Base-by-base conservation (phyloP, 2,888 invertebrate genomes). In the Blastobasis adustella region DNA sequence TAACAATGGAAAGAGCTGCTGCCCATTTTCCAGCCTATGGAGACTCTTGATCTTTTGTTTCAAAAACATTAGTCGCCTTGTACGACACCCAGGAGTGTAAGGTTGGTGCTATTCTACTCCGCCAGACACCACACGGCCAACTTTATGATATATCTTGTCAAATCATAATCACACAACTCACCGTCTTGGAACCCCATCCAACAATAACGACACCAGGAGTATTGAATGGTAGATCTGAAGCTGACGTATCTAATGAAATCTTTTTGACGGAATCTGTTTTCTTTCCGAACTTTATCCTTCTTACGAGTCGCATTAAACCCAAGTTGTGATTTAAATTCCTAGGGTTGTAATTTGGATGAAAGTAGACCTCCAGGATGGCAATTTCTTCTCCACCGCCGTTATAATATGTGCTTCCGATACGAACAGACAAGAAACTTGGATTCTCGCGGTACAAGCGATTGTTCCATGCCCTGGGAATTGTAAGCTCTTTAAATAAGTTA, bases 391-490 rank as follows among this genome's bases (percentile, higher is more conserved):
- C 85, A 0, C 78, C 76, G 0, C 65, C 63, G 1, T 60, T 66
- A 58, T 73, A 76, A 54, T 68, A 76, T n/a, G 68, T 70, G 56
- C 78, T 80, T 6, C 86, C 86, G 0, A 85, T 66, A 9, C 79
- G 69, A 1, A 79, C 77, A 1, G 84, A 71, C 9, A 79, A 71
- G 46, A 82, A 82, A 0, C 75, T 66, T 0, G 85, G 84, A 50
- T 85, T 85, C 54, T 85, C 84, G 0, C 83, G 76, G 56, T 72
- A 84, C 56, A 83, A 77, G 1, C 82, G 73, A 51, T 85, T 86
- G 61, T 85, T 86, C 71, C 75, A 80, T 0, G 80, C 82, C 46
- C 85, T 85, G 5, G 52, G 55, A 6, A 55, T 10, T 5, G 5
- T 36, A 47, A 23, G 38, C 5, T 6, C 36, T 40, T 1, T 39